Percentiles rank a stretch among this genome's conserved stretches.
Conservation (phyloP, 2,113 vertebrate species). For the Hyperoodon ampullatus region DNA sequence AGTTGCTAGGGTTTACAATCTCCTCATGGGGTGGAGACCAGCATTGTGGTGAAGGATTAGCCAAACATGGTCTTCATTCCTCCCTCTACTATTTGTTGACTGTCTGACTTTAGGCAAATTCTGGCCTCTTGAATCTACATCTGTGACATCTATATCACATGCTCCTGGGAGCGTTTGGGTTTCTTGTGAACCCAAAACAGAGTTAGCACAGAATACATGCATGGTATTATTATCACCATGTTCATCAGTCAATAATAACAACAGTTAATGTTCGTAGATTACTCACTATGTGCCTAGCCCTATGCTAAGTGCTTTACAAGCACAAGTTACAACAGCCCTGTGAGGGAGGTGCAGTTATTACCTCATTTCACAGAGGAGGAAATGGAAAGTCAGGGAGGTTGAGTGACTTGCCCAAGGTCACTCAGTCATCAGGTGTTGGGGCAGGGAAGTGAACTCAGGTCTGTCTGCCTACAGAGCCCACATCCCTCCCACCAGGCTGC, state of each 20-base stretch:
- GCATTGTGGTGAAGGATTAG: neutral
- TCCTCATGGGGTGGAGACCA: neutral
- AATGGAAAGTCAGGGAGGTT: neutral
- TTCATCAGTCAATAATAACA: neutral
- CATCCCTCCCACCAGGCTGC: neutral
- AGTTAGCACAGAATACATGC: neutral
- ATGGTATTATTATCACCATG: neutral
- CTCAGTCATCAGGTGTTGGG: neutral
- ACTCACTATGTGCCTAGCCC: neutral
- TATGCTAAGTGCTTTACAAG: neutral
- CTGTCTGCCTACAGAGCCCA: neutral
- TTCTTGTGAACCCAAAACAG: neutral
- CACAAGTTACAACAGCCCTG: neutral
- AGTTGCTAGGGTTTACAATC: neutral
- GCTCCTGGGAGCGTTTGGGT: neutral
- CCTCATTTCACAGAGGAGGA: neutral
- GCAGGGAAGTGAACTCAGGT: neutral
- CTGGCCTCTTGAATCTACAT: neutral
- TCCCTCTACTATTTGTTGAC: neutral
- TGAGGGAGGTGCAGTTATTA: neutral
- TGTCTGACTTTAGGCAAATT: neutral
- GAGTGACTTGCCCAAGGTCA: neutral
- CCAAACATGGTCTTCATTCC: neutral
- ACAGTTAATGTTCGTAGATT: neutral
- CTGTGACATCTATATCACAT: neutral